phyloP scores from a whole-genome alignment of 2,888 invertebrate genomes.

The Xestobium rufovillosum region DNA sequence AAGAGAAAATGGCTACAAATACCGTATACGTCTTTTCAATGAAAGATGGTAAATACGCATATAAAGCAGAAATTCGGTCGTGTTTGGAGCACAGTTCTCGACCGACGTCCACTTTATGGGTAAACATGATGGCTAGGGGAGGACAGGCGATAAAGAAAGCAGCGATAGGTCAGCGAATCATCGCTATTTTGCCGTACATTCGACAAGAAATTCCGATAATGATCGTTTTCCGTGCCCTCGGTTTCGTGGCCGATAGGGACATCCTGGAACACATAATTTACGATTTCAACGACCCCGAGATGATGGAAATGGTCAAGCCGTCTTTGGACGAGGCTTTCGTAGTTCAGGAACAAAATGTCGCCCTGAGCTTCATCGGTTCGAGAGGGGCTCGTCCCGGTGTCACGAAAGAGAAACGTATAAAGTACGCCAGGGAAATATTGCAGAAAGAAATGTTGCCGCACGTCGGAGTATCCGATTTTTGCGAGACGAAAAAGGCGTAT shows the following conservation, averaged over 20 bases:
- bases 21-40: conserved; percentile 99
- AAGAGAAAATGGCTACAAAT: conserved; percentile 99
- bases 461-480: conserved; percentile 98
- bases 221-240: conserved; percentile 96
- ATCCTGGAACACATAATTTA: conserved; percentile 99
- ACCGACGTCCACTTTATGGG: conserved; percentile 97
- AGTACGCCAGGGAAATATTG: conserved; percentile 97
- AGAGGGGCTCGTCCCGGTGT: conserved; percentile 97
- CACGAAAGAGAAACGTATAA: conserved; percentile 97
- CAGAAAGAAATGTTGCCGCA: conserved; percentile 99
- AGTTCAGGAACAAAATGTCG: conserved; percentile 98
- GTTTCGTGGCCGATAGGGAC: conserved; percentile 98
- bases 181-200: conserved; percentile 96
- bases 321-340: conserved; percentile 99
- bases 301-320: conserved; percentile 99
- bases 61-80: conserved; percentile 95
- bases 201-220: conserved; percentile 99
- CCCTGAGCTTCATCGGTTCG: conserved; percentile 96
- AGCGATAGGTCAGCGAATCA: conserved; percentile 96
- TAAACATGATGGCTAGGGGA: conserved; percentile 99
- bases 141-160: conserved; percentile 98
- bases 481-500: conserved; percentile 99
- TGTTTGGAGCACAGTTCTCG: conserved; percentile 87
- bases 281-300: conserved; percentile 99
- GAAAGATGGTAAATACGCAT: conserved; percentile 99